These are phyloP conservation scores for Chrysomela aeneicollis DNA, from an alignment of 2,888 invertebrate genomes.

Conservation along the genomic window DNA sequence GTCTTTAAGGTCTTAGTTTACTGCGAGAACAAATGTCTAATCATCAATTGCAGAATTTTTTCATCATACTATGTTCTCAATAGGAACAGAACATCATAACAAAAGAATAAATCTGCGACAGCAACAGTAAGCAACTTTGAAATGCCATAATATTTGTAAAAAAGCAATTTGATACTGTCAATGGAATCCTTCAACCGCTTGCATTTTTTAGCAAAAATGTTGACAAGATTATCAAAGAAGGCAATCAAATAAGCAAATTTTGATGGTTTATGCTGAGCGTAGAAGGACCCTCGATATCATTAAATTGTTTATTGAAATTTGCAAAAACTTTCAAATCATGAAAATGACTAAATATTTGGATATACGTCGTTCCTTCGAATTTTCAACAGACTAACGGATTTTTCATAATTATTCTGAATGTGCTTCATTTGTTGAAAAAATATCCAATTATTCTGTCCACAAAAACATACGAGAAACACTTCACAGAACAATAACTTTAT, in stretches of 20 bases:
- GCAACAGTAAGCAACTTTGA: conserved; percentile 18
- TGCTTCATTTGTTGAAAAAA: no score
- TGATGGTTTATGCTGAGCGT: background rate
- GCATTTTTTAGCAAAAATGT: background rate
- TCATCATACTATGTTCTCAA: no score
- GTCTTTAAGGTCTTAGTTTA: no score
- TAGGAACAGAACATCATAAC: no score
- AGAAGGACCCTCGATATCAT: background rate
- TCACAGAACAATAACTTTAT: conserved; percentile 21
- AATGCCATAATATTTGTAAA: conserved; percentile 14
- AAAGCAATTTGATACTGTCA: conserved; percentile 9
- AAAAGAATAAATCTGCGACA: background rate
- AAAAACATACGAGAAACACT: conserved; percentile 16
- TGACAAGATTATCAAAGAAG: no score
- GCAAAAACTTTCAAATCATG: background rate
- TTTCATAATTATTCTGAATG: no score
- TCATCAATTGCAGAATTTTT: no score
- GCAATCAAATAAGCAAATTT: no score
- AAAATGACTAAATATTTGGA: background rate
- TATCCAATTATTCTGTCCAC: no score
- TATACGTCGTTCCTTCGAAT: no score
- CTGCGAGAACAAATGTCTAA: no score
- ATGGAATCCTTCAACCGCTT: background rate
- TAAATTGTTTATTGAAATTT: background rate
- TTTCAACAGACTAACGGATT: no score